Evolutionary conservation across 2,113 vertebrate species (phyloP).

Genomic region (Chamaetylas fuelleborni): DNA sequence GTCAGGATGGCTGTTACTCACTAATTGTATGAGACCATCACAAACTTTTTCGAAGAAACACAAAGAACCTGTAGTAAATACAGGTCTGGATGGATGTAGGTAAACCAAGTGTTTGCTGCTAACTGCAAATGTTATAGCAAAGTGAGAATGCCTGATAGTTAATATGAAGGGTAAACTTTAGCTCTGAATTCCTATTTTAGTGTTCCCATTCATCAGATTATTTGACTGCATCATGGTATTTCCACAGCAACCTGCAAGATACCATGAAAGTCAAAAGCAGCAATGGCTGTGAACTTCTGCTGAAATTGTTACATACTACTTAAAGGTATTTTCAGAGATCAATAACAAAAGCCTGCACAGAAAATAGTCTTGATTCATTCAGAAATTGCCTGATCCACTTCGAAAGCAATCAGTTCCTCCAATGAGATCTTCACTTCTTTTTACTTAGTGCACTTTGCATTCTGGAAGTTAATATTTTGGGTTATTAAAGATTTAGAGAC

Average conservation of each 20-base stretch:
- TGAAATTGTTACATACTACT: background rate
- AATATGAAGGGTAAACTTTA: background rate
- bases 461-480: background rate
- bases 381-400: background rate
- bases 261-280: background rate
- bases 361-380: background rate
- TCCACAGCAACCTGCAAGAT: background rate
- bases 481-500: background rate
- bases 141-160: background rate
- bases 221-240: background rate
- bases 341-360: background rate
- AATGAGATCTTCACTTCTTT: background rate
- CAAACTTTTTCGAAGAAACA: background rate
- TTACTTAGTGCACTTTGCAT: background rate
- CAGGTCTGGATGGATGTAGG: background rate
- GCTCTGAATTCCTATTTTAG: conserved; percentile 1
- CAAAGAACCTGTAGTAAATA: background rate
- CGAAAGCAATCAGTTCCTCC: background rate
- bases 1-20: background rate
- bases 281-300: background rate
- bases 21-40: background rate
- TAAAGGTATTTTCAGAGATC: background rate
- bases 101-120: background rate
- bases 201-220: conserved; percentile 2
- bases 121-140: background rate